Conservation (phyloP, 1,140 invertebrate species). For the Dreissena polymorpha region DNA sequence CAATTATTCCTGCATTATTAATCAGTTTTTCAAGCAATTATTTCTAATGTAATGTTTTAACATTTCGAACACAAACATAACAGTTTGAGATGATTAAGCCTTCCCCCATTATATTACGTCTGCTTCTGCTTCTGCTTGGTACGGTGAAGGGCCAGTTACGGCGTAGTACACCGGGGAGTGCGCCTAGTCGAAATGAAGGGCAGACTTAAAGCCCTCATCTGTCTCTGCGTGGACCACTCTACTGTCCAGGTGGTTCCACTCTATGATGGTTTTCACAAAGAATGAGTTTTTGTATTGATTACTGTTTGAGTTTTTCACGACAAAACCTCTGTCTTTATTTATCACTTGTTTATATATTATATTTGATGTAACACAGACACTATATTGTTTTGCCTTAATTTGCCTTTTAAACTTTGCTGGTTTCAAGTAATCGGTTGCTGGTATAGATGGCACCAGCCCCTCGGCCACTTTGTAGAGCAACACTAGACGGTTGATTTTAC, state of each 20-base stretch:
- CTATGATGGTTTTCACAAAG: neutral
- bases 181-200: neutral
- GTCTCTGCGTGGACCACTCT: slow-evolving; percentile 19
- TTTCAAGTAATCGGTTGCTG: neutral
- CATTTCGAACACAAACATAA: too few species aligned
- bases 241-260: neutral
- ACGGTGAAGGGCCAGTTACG: too few species aligned
- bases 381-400: slow-evolving; percentile 2
- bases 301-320: neutral
- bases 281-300: neutral
- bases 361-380: neutral
- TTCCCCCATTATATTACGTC: too few species aligned
- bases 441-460: slow-evolving; percentile 36
- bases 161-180: too few species aligned
- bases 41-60: too few species aligned
- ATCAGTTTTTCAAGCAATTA: too few species aligned
- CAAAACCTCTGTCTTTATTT: neutral
- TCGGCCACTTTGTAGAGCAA: slow-evolving; percentile 52
- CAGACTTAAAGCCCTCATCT: slow-evolving; percentile 14
- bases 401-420: neutral
- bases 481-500: slow-evolving; percentile 18
- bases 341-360: neutral
- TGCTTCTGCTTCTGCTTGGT: too few species aligned
- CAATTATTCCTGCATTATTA: too few species aligned
- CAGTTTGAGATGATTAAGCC: too few species aligned